Conservation (phyloP, 2,113 vertebrate genomes). For the Aegithalos caudatus region DNA sequence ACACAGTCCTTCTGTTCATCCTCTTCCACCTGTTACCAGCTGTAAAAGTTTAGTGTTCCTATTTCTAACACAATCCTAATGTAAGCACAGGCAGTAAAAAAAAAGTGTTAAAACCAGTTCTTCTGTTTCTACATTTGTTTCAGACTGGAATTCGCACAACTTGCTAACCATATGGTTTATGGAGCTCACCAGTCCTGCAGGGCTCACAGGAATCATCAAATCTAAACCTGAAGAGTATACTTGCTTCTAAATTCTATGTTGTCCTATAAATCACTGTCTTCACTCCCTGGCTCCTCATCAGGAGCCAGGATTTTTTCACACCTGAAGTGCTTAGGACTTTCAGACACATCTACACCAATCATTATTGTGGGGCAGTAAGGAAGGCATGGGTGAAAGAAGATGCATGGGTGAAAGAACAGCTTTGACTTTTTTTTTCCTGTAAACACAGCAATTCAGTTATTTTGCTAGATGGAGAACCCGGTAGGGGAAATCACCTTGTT, state of each 20-base stretch:
- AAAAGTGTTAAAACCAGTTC: background rate
- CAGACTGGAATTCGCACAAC: background rate
- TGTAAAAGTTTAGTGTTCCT: constrained; percentile 5
- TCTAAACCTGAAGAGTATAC: background rate
- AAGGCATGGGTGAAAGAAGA: background rate
- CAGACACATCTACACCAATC: background rate
- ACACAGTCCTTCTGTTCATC: background rate
- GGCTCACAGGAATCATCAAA: constrained; percentile 27
- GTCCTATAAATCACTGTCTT: constrained; percentile 1
- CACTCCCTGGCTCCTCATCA: background rate
- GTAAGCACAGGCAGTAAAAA: background rate
- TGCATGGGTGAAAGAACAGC: background rate
- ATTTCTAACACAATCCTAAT: background rate
- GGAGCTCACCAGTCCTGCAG: background rate
- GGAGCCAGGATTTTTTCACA: constrained; percentile 9
- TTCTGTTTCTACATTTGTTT: constrained; percentile 17
- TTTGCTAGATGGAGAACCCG: background rate
- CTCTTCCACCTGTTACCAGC: background rate
- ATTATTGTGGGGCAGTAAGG: background rate
- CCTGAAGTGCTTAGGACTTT: background rate
- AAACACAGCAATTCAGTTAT: background rate
- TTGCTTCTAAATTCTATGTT: background rate
- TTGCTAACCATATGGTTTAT: background rate
- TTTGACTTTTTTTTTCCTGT: background rate
- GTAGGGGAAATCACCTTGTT: background rate